Percentiles rank a stretch among this genome's conserved stretches.
phyloP scores from a whole-genome alignment of 1,140 invertebrate species.

The Cydia amplana region DNA sequence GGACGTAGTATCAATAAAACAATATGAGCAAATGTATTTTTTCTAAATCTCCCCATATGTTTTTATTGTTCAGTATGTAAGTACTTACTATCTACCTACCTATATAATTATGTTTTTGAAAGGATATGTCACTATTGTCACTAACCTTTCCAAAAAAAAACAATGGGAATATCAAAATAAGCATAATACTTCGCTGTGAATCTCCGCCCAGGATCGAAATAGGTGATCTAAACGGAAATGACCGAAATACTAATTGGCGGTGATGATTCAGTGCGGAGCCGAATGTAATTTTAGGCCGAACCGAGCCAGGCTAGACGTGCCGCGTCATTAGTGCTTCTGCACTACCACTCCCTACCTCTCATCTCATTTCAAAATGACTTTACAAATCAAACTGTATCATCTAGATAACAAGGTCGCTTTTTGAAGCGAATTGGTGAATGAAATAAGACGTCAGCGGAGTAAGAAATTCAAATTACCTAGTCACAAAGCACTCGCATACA shows the following conservation, averaged over 20 bases:
- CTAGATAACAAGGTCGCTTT: neutral
- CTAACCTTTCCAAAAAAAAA: neutral
- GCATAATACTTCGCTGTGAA: neutral
- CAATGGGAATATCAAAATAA: neutral
- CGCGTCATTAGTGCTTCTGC: conserved; percentile 23
- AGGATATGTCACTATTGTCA: neutral
- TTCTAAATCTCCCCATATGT: neutral
- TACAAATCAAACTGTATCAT: neutral
- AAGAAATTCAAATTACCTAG: conserved; percentile 3
- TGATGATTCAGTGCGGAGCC: conserved; percentile 27
- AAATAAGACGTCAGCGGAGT: neutral
- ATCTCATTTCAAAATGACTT: neutral
- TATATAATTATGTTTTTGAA: too few species aligned
- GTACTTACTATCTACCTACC: too few species aligned
- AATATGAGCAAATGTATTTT: too few species aligned
- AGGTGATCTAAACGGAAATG: conserved; percentile 29
- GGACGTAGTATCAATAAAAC: neutral
- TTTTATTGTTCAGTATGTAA: neutral
- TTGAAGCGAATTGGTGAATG: neutral
- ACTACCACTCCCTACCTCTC: neutral
- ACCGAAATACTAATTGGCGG: conserved; percentile 27
- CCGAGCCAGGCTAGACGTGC: conserved; percentile 22
- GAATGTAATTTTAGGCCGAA: conserved; percentile 22
- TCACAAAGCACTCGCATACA: conserved; percentile 22
- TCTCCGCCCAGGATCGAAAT: conserved; percentile 7